Conservation (phyloP, 2,888 invertebrate species). For the Hybos culiciformis region DNA sequence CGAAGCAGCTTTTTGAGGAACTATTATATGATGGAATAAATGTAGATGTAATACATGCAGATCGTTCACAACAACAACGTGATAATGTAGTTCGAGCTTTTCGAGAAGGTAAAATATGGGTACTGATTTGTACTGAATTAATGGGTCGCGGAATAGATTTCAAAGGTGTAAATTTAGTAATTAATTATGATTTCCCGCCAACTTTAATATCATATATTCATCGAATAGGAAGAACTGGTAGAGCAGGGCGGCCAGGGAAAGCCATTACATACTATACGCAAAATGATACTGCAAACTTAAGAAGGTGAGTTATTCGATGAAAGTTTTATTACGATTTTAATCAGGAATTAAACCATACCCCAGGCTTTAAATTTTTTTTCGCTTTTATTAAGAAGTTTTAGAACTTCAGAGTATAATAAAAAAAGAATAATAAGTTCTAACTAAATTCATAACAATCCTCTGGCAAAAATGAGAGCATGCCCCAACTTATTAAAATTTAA, state of each 20-base stretch:
- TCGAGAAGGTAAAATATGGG: conserved; percentile 86
- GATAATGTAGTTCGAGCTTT: conserved; percentile 86
- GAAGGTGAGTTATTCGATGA: conserved; percentile 45
- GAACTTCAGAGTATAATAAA: too few species aligned
- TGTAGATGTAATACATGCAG: conserved; percentile 87
- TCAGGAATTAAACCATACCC: too few species aligned
- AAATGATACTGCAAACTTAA: conserved; percentile 70
- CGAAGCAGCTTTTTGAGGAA: conserved; percentile 82
- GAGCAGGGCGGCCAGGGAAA: conserved; percentile 77
- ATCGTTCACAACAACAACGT: conserved; percentile 75
- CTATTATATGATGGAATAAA: conserved; percentile 84
- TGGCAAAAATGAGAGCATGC: too few species aligned
- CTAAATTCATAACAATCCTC: too few species aligned
- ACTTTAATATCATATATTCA: conserved; percentile 83
- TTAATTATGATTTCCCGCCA: conserved; percentile 95
- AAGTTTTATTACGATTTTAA: background rate
- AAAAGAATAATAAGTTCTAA: too few species aligned
- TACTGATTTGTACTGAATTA: conserved; percentile 91
- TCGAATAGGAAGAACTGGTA: conserved; percentile 76
- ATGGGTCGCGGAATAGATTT: conserved; percentile 96
- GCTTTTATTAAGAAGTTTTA: too few species aligned
- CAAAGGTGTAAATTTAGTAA: conserved; percentile 86
- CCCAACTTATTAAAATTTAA: too few species aligned
- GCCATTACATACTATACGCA: conserved; percentile 92
- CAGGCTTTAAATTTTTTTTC: too few species aligned